Evolutionary conservation across 2,888 invertebrate species (phyloP).

Genomic region (Hemithea aestivaria): DNA sequence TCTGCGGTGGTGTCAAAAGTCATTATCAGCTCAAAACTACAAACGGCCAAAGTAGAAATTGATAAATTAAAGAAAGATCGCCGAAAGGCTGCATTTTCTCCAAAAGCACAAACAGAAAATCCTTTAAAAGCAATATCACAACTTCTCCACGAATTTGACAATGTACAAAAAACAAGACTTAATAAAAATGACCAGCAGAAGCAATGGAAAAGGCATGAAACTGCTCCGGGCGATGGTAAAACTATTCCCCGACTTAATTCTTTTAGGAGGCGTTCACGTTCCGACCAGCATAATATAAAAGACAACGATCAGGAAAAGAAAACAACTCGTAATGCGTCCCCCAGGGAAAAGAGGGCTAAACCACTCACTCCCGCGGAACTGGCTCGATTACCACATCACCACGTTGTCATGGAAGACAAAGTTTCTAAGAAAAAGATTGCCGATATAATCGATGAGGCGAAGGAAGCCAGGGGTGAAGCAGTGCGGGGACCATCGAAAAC

Average conservation of each 20-base stretch:
- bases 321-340: conserved; percentile 5
- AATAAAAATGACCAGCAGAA: conserved; percentile 25
- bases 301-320: conserved; percentile 29
- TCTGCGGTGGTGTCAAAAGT: conserved; percentile 51
- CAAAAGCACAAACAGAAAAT: conserved; percentile 41
- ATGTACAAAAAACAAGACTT: conserved; percentile 53
- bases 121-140: conserved; percentile 66
- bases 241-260: conserved; percentile 29
- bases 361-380: conserved; percentile 18
- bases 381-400: conserved; percentile 24
- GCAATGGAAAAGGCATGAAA: conserved; percentile 38
- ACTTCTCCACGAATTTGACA: conserved; percentile 59
- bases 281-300: conserved; percentile 37
- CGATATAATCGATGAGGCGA: conserved; percentile 63
- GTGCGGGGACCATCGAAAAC: conserved; percentile 60
- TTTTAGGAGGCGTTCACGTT: conserved; percentile 36
- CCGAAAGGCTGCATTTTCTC: conserved; percentile 29
- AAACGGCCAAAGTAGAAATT: conserved; percentile 32
- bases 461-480: conserved; percentile 69
- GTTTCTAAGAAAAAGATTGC: conserved; percentile 42
- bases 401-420: conserved; percentile 33
- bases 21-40: conserved; percentile 50
- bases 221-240: conserved; percentile 31
- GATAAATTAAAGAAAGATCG: conserved; percentile 41
- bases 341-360: conserved; percentile 29